Base-by-base conservation (phyloP, 1,140 invertebrate species). In the Aphidius gifuensis region DNA sequence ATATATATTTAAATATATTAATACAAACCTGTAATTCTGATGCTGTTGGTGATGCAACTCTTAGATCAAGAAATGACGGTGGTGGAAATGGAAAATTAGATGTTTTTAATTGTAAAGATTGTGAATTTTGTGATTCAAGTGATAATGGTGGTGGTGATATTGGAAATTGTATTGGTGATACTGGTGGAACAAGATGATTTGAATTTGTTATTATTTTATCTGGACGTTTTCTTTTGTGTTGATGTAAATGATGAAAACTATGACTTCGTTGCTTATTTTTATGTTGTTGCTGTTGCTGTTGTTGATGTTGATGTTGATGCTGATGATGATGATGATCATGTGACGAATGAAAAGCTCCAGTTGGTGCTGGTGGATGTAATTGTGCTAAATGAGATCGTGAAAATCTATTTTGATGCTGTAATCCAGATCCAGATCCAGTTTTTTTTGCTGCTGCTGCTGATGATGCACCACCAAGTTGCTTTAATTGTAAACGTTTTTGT, bases 21-120 rank as follows among this genome's bases (percentile, higher is more conserved):
- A 62, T 73, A 80, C 78, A 75, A 76, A 79, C 78, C 78, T 80
- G 77, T 71, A 78, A 69, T 58, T 80, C 78, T 54, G 75, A 73
- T 59, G 76, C 72, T 70, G 77, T 75, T 70, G 76, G 71, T 65
- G 76, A 74, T 55, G 53, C n/a, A 42, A 77, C 72, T 74, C 76
- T 72, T 68, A 79, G 77, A 66, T 79, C 78, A 64, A 79, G 75
- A 68, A 78, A 73, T 64, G 77, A 77, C 61, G 78, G 72, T 9
- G 78, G 78, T 32, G 78, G 78, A 61, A 79, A 80, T 5, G 78
- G 77, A 61, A 79, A 67, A 64, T 67, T 64, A 50, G 49, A 61
- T 57, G 62, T 62, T 46, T 64, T 60, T 60, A 61, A 49, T 66
- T 54, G 60, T 54, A 56, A 68, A 2, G 68, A 68, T 9, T 68